Conservation (phyloP, 92 coral and sea anemone species). For the Palythoa grandiflora region DNA sequence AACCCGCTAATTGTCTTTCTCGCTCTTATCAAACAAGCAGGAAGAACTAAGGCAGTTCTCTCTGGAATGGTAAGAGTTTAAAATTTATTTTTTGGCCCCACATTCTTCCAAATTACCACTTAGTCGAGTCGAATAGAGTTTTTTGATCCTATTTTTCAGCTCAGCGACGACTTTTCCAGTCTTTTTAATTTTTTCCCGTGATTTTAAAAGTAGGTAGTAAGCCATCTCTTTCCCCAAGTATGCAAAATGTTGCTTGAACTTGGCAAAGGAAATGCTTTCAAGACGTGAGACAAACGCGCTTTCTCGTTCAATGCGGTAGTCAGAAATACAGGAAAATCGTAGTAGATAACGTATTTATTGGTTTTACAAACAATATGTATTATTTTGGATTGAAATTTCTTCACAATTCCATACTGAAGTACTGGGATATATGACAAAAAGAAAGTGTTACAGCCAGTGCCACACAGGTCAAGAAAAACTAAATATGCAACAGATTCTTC, state of each 20-base stretch:
- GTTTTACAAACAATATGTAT: neutral
- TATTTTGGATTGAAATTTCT: constrained; percentile 14
- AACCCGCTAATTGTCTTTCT: constrained; percentile 48
- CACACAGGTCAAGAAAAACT: constrained; percentile 45
- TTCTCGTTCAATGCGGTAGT: neutral
- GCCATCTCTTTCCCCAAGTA: constrained; percentile 67
- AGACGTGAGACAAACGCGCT: constrained; percentile 10
- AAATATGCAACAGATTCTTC: constrained; percentile 47
- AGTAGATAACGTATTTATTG: neutral
- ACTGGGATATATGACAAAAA: constrained; percentile 35
- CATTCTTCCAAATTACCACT: neutral
- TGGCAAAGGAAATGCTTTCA: constrained; percentile 31
- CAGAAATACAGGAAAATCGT: constrained; percentile 12
- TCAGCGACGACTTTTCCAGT: constrained; percentile 41
- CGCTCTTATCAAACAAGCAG: constrained; percentile 38
- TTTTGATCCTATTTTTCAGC: constrained; percentile 16
- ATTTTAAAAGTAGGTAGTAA: constrained; percentile 89
- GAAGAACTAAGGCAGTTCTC: constrained; percentile 20
- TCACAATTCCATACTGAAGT: constrained; percentile 18
- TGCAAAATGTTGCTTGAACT: constrained; percentile 50
- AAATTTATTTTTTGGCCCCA: constrained; percentile 49
- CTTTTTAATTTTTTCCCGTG: constrained; percentile 65
- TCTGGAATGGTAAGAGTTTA: constrained; percentile 51
- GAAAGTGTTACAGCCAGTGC: constrained; percentile 12
- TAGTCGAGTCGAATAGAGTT: constrained; percentile 17